These are phyloP conservation scores for Dendropsophus ebraccatus DNA, from an alignment of 2,113 vertebrate species.

Conservation along the genomic window DNA sequence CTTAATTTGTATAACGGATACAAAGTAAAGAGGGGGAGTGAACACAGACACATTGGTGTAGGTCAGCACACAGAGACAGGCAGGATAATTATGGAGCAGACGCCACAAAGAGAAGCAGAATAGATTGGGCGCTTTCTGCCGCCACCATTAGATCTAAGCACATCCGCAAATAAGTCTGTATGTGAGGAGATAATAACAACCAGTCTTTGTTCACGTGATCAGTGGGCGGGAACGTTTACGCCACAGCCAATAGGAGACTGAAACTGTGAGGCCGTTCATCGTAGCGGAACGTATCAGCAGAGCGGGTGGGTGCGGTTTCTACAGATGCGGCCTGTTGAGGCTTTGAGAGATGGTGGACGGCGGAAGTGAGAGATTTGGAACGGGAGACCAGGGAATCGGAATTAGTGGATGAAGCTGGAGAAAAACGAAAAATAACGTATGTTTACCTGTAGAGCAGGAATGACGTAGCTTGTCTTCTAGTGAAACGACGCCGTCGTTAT, in stretches of 20 bases:
- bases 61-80: no score
- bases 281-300: background rate
- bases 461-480: background rate
- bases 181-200: slow-evolving; percentile 1
- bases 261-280: background rate
- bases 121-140: no score
- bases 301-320: background rate
- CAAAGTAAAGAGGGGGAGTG: no score
- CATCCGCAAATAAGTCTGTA: background rate
- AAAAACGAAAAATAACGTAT: background rate
- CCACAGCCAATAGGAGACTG: background rate
- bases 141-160: background rate
- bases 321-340: background rate
- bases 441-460: background rate
- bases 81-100: no score
- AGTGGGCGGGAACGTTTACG: background rate
- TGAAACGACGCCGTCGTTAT: background rate
- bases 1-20: no score
- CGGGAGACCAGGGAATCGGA: background rate
- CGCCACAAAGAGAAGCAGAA: no score
- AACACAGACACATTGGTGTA: no score
- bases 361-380: slow-evolving; percentile 6
- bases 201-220: background rate
- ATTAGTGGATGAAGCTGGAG: background rate
- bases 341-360: slow-evolving; percentile 14